These are phyloP conservation scores for Euura saliciscinereae DNA, from an alignment of 1,140 invertebrate genomes.

Conservation along the genomic window DNA sequence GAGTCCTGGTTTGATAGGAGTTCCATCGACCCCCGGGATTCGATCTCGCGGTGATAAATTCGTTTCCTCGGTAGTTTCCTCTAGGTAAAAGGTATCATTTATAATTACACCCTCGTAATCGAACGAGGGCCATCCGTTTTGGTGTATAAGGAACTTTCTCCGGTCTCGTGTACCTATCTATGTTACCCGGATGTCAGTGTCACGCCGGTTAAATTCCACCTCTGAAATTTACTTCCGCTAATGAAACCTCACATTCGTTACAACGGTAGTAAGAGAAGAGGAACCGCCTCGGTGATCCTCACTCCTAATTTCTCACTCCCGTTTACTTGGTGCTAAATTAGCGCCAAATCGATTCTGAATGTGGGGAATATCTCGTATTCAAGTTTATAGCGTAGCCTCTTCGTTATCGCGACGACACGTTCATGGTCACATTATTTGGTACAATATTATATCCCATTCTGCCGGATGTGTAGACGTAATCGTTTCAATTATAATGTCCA, in stretches of 20 bases:
- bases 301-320: no score
- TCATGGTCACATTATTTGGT: no score
- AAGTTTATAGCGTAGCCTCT: no score
- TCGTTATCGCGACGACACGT: no score
- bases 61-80: background rate
- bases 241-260: slow-evolving; percentile 36
- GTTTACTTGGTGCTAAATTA: background rate
- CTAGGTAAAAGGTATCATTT: slow-evolving; percentile 20
- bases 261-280: background rate
- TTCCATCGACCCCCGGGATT: no score
- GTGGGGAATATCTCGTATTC: background rate
- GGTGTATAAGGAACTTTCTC: background rate
- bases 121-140: slow-evolving; percentile 22
- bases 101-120: slow-evolving; percentile 25
- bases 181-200: background rate
- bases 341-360: background rate
- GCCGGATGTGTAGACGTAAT: no score
- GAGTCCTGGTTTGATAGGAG: no score
- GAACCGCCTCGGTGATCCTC: background rate
- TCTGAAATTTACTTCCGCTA: slow-evolving; percentile 30
- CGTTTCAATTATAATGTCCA: no score
- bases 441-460: no score
- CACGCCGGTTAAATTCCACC: slow-evolving; percentile 21
- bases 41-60: background rate
- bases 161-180: background rate